Percentiles rank a stretch among this genome's conserved stretches.
Conservation (phyloP, 2,888 invertebrate species). For the Meteorus colon region DNA sequence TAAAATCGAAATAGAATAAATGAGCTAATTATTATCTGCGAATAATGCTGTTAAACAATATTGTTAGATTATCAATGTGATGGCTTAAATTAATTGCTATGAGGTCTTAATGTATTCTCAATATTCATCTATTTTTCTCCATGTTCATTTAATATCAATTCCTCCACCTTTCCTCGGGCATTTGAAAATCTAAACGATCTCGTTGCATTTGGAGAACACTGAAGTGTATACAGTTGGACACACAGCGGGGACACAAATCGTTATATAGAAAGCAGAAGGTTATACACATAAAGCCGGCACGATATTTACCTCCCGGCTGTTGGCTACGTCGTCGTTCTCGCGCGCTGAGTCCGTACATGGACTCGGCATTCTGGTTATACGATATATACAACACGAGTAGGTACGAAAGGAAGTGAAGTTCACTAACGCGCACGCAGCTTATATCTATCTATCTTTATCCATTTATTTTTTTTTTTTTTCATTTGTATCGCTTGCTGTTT, state of each 20-base stretch:
- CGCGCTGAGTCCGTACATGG: conserved; percentile 45
- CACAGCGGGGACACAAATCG: not conserved
- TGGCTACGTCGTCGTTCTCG: conserved; percentile 20
- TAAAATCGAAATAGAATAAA: too few relatives aligned
- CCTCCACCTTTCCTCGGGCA: too few relatives aligned
- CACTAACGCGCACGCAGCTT: conserved; percentile 49
- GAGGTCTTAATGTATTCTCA: too few relatives aligned
- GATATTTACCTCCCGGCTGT: conserved; percentile 15
- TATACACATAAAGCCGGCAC: conserved; percentile 14
- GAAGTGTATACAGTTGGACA: conserved; percentile 7
- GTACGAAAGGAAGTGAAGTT: conserved; percentile 53
- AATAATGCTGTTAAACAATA: too few relatives aligned
- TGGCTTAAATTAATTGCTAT: too few relatives aligned
- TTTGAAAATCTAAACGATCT: not conserved
- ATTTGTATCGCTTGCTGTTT: not conserved
- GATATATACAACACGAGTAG: conserved; percentile 45
- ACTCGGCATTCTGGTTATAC: conserved; percentile 43
- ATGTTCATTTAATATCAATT: too few relatives aligned
- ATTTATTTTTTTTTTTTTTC: not conserved
- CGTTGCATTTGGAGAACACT: not conserved
- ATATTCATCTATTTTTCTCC: too few relatives aligned
- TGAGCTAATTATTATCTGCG: too few relatives aligned
- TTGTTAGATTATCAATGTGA: too few relatives aligned
- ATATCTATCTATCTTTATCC: not conserved
- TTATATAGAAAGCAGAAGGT: conserved; percentile 27